phyloP scores from a whole-genome alignment of 2,113 vertebrate species.

The Eurystomus gularis region DNA sequence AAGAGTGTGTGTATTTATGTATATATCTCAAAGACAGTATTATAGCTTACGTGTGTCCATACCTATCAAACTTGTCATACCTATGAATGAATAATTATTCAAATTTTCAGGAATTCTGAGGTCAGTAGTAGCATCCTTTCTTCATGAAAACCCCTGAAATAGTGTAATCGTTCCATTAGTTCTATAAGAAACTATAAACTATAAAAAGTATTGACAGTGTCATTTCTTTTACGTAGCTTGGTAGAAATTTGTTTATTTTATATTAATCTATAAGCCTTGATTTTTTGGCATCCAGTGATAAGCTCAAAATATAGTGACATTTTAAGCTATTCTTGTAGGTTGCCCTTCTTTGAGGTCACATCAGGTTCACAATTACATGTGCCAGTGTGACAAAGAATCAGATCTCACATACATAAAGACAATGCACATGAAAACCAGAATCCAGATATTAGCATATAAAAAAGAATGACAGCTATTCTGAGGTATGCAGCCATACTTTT shows the following conservation, averaged over 20 bases:
- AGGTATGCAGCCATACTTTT: not conserved
- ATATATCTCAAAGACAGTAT: not conserved
- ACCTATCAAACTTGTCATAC: not conserved
- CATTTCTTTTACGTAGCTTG: not conserved
- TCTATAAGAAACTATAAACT: too few relatives aligned
- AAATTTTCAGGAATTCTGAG: not conserved
- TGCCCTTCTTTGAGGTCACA: not conserved
- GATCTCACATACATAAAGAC: not conserved
- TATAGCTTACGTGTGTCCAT: not conserved
- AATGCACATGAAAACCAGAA: not conserved
- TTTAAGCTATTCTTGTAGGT: not conserved
- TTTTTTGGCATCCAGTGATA: not conserved
- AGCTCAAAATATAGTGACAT: not conserved
- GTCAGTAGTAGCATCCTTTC: not conserved
- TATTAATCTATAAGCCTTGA: not conserved
- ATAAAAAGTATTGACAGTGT: not conserved
- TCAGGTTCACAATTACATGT: not conserved
- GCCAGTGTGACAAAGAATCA: not conserved
- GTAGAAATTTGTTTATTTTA: not conserved
- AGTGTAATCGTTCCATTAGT: not conserved
- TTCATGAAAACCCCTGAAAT: not conserved
- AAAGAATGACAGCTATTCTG: not conserved
- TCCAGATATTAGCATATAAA: not conserved
- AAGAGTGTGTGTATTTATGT: not conserved
- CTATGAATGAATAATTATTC: not conserved